These are phyloP conservation scores for Dinoponera quadriceps DNA, from an alignment of 1,140 invertebrate genomes.

Conservation along the genomic window DNA sequence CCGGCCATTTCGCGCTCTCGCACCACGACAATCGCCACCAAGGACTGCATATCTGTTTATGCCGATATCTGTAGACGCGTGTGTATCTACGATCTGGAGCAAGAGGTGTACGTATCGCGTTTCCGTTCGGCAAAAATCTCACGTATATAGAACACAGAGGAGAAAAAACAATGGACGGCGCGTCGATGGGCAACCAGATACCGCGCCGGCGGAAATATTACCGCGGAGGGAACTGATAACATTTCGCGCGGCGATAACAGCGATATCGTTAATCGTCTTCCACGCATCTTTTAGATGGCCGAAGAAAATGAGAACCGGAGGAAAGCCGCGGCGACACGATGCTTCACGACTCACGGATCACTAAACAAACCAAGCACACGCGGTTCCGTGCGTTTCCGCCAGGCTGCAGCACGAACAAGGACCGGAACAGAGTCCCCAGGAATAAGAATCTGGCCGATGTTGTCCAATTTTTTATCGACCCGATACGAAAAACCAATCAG, in stretches of 20 bases:
- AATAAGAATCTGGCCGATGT: too few relatives aligned
- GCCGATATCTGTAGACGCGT: not conserved
- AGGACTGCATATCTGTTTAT: not conserved
- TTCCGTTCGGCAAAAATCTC: not conserved
- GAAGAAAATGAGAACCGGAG: not conserved
- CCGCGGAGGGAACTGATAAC: not conserved
- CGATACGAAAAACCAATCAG: too few relatives aligned
- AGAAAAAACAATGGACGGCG: not conserved
- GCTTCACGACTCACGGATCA: not conserved
- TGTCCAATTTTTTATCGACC: too few relatives aligned
- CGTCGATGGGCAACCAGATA: not conserved
- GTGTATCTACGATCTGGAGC: too few relatives aligned
- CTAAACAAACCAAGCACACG: constrained; percentile 15
- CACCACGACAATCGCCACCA: not conserved
- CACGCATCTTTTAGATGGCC: too few relatives aligned
- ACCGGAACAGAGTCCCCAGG: too few relatives aligned
- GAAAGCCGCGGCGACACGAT: not conserved
- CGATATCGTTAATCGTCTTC: too few relatives aligned
- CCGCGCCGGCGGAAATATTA: not conserved
- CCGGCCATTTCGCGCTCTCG: not conserved
- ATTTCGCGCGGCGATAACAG: not conserved
- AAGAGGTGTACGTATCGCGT: too few relatives aligned
- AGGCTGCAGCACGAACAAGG: constrained; percentile 21
- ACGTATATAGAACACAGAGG: not conserved
- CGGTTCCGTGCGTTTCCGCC: not conserved